Percentiles rank a stretch among this genome's conserved stretches.
Evolutionary conservation across 2,888 invertebrate genomes (phyloP).

Genomic region (Protodeltote pygarga): DNA sequence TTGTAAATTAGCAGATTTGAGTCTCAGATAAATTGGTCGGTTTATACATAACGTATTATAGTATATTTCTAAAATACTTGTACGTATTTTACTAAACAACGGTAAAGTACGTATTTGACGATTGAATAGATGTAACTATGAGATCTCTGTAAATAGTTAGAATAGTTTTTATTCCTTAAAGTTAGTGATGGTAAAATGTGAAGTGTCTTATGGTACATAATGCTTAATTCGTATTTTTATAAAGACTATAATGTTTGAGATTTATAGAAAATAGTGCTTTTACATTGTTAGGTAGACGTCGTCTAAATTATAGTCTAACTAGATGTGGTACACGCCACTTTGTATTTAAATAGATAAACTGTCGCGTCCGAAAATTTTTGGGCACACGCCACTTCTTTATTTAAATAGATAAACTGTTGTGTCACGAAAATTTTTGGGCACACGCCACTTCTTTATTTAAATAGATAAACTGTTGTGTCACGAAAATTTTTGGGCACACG

Average conservation of each 20-base stretch:
- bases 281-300: conserved; percentile 11
- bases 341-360: too few relatives aligned
- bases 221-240: conserved; percentile 75
- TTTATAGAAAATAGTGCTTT: conserved; percentile 50
- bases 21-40: too few relatives aligned
- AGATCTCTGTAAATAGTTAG: conserved; percentile 63
- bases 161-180: conserved; percentile 48
- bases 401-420: too few relatives aligned
- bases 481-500: too few relatives aligned
- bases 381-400: too few relatives aligned
- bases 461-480: too few relatives aligned
- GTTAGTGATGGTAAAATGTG: conserved; percentile 51
- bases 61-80: conserved; percentile 44
- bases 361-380: too few relatives aligned
- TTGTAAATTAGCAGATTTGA: too few relatives aligned
- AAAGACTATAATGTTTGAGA: conserved; percentile 61
- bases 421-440: too few relatives aligned
- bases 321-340: neutral
- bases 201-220: conserved; percentile 73
- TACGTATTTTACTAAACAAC: conserved; percentile 38
- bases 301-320: conserved; percentile 2
- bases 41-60: conserved; percentile 30
- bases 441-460: too few relatives aligned
- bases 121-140: conserved; percentile 45
- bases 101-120: conserved; percentile 22